A percentile compares a stretch with the other conserved stretches of the same genome.
Conservation (phyloP, 2,113 vertebrate species). For the Taxidea taxus region DNA sequence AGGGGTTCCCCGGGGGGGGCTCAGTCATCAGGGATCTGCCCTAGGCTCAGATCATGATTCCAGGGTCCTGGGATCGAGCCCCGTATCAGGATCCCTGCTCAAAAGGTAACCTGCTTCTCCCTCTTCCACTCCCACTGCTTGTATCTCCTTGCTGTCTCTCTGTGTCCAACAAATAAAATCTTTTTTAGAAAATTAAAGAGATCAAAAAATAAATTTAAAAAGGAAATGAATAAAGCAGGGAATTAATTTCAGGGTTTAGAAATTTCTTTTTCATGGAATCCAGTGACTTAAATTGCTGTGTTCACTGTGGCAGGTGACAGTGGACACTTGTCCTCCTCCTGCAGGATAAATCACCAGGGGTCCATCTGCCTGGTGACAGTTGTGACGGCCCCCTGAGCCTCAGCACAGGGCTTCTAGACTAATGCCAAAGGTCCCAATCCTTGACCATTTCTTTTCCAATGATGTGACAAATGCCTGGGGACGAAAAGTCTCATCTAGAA, state of each 20-base stretch:
- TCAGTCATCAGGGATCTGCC: too few relatives aligned
- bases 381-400: neutral
- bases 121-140: too few relatives aligned
- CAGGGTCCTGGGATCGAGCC: too few relatives aligned
- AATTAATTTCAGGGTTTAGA: neutral
- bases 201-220: too few relatives aligned
- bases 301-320: neutral
- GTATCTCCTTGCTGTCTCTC: too few relatives aligned
- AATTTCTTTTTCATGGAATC: neutral
- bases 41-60: too few relatives aligned
- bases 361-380: neutral
- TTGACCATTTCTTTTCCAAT: neutral
- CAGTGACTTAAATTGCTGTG: neutral
- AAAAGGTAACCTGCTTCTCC: too few relatives aligned
- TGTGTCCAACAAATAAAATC: too few relatives aligned
- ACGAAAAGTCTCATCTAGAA: neutral
- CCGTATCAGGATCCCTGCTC: too few relatives aligned
- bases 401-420: neutral
- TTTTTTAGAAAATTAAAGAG: too few relatives aligned
- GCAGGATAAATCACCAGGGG: neutral
- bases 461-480: neutral
- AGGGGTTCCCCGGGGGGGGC: neutral
- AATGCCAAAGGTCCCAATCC: neutral
- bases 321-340: neutral
- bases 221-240: conserved; percentile 1